These are phyloP conservation scores for Lycocorax pyrrhopterus DNA, from an alignment of 2,113 vertebrate species.

Conservation along the genomic window DNA sequence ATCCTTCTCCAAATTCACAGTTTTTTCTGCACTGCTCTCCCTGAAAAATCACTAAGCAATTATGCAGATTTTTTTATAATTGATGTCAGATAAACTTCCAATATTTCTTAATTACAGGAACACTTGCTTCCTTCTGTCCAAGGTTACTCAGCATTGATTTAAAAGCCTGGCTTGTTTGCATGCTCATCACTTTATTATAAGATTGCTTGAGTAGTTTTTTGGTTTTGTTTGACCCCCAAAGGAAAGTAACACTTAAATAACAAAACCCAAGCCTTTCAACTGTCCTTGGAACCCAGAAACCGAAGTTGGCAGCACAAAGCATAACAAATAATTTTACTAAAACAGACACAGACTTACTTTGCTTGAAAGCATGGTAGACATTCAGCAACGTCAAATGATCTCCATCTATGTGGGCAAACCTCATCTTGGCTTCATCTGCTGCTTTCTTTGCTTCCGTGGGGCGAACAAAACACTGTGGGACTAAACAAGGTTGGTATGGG, in stretches of 20 bases:
- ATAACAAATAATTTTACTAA: neutral
- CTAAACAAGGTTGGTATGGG: conserved; percentile 99
- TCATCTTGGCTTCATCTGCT: conserved; percentile 97
- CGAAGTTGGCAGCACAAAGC: neutral
- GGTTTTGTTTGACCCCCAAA: neutral
- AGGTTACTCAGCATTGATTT: neutral
- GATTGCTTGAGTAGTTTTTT: neutral
- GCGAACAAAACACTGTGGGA: conserved; percentile 99
- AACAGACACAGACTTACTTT: conserved; percentile 79
- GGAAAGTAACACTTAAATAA: neutral
- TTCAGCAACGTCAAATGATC: conserved; percentile 98
- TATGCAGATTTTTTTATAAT: neutral
- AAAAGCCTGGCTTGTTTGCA: neutral
- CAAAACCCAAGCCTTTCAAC: neutral
- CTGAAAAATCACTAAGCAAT: neutral
- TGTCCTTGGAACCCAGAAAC: neutral
- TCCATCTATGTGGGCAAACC: conserved; percentile 97
- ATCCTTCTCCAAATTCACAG: neutral
- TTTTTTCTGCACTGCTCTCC: neutral
- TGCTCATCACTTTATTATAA: neutral
- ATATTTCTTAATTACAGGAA: neutral
- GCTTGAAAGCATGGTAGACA: conserved; percentile 98
- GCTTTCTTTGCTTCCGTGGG: conserved; percentile 98
- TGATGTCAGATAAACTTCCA: neutral
- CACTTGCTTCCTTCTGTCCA: neutral